Evolutionary conservation across 1,140 invertebrate species (phyloP), one percentile per base, ranked within the genome.

Genomic region (Heliothis virescens): DNA sequence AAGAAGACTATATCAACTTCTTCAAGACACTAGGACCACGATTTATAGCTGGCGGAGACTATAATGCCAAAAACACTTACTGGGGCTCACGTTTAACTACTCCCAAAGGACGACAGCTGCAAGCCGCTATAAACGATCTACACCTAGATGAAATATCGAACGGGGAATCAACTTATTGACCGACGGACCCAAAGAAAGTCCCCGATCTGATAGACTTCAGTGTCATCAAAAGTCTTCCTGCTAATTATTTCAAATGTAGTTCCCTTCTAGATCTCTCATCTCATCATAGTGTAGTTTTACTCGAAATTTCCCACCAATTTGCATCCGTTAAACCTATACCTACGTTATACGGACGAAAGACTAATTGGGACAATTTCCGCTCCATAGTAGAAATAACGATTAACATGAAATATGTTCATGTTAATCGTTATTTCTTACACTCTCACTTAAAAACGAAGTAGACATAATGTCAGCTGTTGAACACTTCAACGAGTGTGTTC

Each of bases 11-110:
- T 73, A 41, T 18, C 16, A 50, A 79, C 10, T 90, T 90, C 57
- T 90, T 95, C 75, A 77, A 81, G 16, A 79, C 76, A 4, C 73
- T 95, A 16, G 91, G 92, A 15, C 67, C 71, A 10, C 79, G 83
- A 72, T 93, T 94, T 79, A 83, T 94, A 29, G 86, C 82, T 3
- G 90, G 85, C 0, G 89, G 88, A 0, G 87, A 93, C 50, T 92
- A 83, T 16, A 93, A 92, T 60, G 86, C 86, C 3, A 92, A 92
- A 80, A 84, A 90, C 18, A 81, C 67, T 2, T 26, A 74, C 11
- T 93, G 87, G 87, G 85, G 87, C 3, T 90, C 83, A 26, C 84
- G 85, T 26, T 50, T 85, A 10, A 77, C 16, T 2, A 82, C 82
- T 34, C 63, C 82, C 16, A 85, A 82, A 80, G 86, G 82, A 21